phyloP scores from a whole-genome alignment of 92 coral and sea anemone species.

The Zoanthus sociatus region DNA sequence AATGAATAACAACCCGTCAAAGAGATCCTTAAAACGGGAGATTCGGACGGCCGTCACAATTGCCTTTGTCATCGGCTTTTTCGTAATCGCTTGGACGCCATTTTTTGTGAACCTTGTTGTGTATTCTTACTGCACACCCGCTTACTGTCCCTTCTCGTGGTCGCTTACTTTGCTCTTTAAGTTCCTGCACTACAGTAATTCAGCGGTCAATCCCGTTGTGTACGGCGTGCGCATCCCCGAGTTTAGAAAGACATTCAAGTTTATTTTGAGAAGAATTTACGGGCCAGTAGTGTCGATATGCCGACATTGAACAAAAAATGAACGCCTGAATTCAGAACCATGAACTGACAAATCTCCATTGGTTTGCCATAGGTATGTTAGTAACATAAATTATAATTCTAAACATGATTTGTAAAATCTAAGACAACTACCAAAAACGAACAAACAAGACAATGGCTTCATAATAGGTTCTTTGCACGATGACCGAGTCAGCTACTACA shows the following conservation, averaged over 20 bases:
- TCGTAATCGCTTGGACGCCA: constrained; percentile 74
- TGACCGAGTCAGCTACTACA: too few species aligned
- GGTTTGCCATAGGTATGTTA: too few species aligned
- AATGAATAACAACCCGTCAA: constrained; percentile 86
- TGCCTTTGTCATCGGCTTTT: constrained; percentile 89
- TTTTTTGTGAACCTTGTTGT: constrained; percentile 69
- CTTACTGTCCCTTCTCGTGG: constrained; percentile 54
- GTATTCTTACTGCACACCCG: constrained; percentile 46
- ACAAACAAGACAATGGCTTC: too few species aligned
- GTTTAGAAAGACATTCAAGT: constrained; percentile 87
- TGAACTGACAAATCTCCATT: not conserved
- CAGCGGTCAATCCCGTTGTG: constrained; percentile 87
- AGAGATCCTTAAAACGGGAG: constrained; percentile 78
- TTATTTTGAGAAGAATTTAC: constrained; percentile 72
- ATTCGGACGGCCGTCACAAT: constrained; percentile 85
- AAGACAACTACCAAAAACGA: too few species aligned
- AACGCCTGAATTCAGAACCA: not conserved
- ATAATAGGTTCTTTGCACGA: too few species aligned
- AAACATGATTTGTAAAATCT: too few species aligned
- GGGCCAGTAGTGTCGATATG: constrained; percentile 69
- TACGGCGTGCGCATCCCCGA: constrained; percentile 91
- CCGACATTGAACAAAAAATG: constrained; percentile 42
- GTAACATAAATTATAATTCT: too few species aligned
- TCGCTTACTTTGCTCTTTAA: constrained; percentile 60
- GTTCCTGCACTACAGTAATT: constrained; percentile 80